phyloP scores from a whole-genome alignment of 2,113 vertebrate genomes.

The Hepsetus odoe region DNA sequence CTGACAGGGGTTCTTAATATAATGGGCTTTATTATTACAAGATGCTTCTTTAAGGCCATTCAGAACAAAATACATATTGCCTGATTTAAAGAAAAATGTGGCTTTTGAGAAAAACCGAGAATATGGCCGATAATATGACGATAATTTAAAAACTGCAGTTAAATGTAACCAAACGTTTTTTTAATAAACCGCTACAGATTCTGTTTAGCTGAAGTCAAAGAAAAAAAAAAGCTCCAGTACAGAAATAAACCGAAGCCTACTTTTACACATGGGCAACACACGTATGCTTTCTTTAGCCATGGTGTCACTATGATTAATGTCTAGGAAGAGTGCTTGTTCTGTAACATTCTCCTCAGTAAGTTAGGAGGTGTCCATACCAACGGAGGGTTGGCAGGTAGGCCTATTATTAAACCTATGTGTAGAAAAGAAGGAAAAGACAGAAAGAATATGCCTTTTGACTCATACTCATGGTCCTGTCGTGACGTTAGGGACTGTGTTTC shows the following conservation, averaged over 20 bases:
- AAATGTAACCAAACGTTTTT: too few species aligned
- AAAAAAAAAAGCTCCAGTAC: too few species aligned
- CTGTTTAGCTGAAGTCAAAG: neutral
- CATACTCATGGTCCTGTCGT: neutral
- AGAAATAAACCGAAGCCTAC: neutral
- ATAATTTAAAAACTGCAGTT: too few species aligned
- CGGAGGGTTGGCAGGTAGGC: neutral
- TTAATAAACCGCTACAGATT: too few species aligned
- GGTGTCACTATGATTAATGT: neutral
- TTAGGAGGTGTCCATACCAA: neutral
- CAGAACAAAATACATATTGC: too few species aligned
- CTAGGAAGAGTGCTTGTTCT: neutral
- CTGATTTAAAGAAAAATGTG: too few species aligned
- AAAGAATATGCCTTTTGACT: neutral
- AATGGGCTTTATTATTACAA: too few species aligned
- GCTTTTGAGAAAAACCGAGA: too few species aligned
- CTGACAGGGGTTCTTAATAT: too few species aligned
- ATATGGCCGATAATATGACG: too few species aligned
- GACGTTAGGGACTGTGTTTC: neutral
- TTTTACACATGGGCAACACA: neutral
- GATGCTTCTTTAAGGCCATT: too few species aligned
- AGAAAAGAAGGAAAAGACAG: neutral
- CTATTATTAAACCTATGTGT: neutral
- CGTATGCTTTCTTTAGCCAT: neutral
- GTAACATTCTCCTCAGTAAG: neutral